phyloP scores from a whole-genome alignment of 1,140 invertebrate species.

The Lucilia cuprina region DNA sequence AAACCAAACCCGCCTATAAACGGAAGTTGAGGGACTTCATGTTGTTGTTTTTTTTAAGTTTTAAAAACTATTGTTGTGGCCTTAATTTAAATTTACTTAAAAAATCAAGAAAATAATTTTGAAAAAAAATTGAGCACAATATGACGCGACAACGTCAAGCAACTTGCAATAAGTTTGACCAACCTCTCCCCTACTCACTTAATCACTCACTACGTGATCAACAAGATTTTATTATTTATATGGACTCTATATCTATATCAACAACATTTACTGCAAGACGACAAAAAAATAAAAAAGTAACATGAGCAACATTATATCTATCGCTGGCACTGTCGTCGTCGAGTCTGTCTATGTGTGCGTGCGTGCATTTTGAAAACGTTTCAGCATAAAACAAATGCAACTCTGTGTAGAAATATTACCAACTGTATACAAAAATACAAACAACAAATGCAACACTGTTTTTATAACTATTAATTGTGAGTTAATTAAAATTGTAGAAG shows the following conservation, averaged over 20 bases:
- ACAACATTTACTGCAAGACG: background rate
- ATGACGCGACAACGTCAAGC: background rate
- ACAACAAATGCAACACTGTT: conserved; percentile 3
- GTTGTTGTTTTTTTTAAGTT: conserved; percentile 41
- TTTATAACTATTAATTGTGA: conserved; percentile 5
- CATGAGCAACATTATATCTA: background rate
- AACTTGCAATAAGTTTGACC: background rate
- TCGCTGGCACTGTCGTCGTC: conserved; percentile 29
- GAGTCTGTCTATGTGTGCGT: background rate
- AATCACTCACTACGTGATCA: background rate
- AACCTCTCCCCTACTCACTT: background rate
- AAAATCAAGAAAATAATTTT: background rate
- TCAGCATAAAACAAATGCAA: background rate
- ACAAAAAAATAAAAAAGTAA: no score
- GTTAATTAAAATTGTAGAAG: background rate
- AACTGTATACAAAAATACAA: background rate
- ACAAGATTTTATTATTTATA: background rate
- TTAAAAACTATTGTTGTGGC: conserved; percentile 23
- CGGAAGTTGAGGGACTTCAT: conserved; percentile 51
- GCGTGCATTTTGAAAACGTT: background rate
- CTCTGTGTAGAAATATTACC: background rate
- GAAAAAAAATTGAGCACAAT: background rate
- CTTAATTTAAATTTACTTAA: background rate
- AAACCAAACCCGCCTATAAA: background rate
- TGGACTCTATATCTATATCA: background rate